Percentiles rank a stretch among this genome's conserved stretches.
Evolutionary conservation across 2,797 vertebrate genomes (phyloP).

Genomic region (Muraenolepis orangiensis): DNA sequence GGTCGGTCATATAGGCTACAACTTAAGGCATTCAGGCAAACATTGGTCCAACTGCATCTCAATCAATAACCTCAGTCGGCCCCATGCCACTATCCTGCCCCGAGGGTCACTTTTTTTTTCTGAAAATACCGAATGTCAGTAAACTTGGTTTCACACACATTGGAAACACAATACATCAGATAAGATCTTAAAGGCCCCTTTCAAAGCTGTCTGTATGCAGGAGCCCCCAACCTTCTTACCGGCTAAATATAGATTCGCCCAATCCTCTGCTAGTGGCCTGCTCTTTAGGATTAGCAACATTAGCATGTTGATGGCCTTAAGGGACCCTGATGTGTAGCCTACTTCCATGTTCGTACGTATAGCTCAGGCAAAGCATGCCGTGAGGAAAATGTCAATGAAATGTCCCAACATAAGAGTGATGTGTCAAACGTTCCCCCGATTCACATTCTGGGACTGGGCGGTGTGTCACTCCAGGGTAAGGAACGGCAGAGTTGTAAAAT

Average conservation of each 20-base stretch:
- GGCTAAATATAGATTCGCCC: slow-evolving; percentile 53
- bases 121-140: not conserved
- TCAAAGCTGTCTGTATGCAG: not conserved
- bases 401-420: not conserved
- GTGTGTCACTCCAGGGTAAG: not conserved
- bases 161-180: not conserved
- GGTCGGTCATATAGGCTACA: too few species aligned
- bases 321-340: slow-evolving; percentile 33
- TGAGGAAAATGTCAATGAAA: not conserved
- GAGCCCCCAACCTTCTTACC: slow-evolving; percentile 41
- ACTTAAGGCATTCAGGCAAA: too few species aligned
- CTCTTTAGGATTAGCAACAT: slow-evolving; percentile 56
- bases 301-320: slow-evolving; percentile 36
- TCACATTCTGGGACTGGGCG: not conserved
- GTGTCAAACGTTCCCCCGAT: not conserved
- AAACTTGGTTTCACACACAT: not conserved
- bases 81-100: too few species aligned
- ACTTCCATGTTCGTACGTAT: slow-evolving; percentile 9
- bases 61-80: too few species aligned
- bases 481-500: not conserved
- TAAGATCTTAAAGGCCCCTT: not conserved
- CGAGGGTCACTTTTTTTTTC: too few species aligned
- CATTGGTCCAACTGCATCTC: too few species aligned
- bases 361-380: not conserved
- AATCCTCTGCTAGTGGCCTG: slow-evolving; percentile 53